Percentiles rank a stretch among this genome's conserved stretches.
These are phyloP conservation scores for Podabrus alpinus DNA, from an alignment of 2,888 invertebrate species.

Conservation along the genomic window DNA sequence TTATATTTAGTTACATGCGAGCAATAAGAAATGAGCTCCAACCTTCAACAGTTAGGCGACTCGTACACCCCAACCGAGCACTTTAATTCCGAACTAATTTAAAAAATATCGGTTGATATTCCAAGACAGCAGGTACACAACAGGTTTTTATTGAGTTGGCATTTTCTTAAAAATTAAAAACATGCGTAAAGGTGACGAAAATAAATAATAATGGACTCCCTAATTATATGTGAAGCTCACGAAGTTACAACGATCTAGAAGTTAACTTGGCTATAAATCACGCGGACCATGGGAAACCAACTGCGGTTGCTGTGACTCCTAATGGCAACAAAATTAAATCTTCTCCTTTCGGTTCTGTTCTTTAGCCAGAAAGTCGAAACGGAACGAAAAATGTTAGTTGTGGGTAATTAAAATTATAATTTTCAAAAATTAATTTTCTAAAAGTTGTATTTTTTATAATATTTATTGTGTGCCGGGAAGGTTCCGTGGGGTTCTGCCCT, in stretches of 20 bases:
- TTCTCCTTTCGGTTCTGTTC: background rate
- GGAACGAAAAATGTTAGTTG: background rate
- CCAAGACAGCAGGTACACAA: too few species aligned
- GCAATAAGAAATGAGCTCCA: background rate
- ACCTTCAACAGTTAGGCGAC: background rate
- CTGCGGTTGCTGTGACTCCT: background rate
- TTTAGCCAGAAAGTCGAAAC: background rate
- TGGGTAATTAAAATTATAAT: background rate
- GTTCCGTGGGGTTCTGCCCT: background rate
- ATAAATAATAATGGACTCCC: background rate
- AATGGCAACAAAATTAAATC: background rate
- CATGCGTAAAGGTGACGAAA: background rate
- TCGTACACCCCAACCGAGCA: background rate
- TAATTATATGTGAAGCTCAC: background rate
- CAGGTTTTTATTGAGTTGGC: too few species aligned
- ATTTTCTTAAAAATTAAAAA: background rate
- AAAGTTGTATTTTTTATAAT: too few species aligned
- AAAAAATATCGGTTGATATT: too few species aligned
- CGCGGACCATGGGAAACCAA: background rate
- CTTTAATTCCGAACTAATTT: too few species aligned
- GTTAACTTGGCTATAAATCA: background rate
- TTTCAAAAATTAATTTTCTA: background rate
- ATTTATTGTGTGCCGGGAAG: too few species aligned
- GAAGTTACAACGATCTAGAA: background rate
- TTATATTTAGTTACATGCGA: background rate